phyloP scores from a whole-genome alignment of 2,113 vertebrate species.

The Clinocottus analis region DNA sequence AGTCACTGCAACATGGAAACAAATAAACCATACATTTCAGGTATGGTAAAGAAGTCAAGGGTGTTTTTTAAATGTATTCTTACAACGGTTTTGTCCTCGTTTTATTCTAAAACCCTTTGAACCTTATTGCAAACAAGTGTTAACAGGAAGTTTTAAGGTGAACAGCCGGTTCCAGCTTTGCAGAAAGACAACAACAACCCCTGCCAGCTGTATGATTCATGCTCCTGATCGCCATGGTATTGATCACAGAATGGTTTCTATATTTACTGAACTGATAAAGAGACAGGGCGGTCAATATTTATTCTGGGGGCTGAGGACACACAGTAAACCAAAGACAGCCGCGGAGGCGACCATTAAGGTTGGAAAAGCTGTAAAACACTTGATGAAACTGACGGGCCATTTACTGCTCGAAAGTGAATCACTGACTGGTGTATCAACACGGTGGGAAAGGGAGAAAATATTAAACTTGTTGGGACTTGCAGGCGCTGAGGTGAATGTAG shows the following conservation, averaged over 20 bases:
- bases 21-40: neutral
- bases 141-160: neutral
- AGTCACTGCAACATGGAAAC: neutral
- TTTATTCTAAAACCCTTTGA: neutral
- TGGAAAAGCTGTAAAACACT: slow-evolving; percentile 35
- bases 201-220: slow-evolving; percentile 15
- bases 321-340: slow-evolving; percentile 11
- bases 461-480: neutral
- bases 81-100: neutral
- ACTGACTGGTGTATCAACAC: neutral
- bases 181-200: neutral
- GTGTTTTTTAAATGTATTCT: neutral
- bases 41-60: neutral
- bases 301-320: slow-evolving; percentile 20
- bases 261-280: slow-evolving; percentile 37
- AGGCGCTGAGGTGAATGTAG: neutral
- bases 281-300: slow-evolving; percentile 55
- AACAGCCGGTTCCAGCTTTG: neutral
- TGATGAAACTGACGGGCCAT: slow-evolving; percentile 18
- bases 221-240: slow-evolving; percentile 16
- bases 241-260: slow-evolving; percentile 27
- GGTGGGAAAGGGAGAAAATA: neutral
- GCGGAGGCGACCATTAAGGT: neutral
- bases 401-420: slow-evolving; percentile 12
- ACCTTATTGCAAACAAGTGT: too few species aligned